These are phyloP conservation scores for Prionailurus bengalensis DNA, from an alignment of 2,113 vertebrate species.

Conservation along the genomic window DNA sequence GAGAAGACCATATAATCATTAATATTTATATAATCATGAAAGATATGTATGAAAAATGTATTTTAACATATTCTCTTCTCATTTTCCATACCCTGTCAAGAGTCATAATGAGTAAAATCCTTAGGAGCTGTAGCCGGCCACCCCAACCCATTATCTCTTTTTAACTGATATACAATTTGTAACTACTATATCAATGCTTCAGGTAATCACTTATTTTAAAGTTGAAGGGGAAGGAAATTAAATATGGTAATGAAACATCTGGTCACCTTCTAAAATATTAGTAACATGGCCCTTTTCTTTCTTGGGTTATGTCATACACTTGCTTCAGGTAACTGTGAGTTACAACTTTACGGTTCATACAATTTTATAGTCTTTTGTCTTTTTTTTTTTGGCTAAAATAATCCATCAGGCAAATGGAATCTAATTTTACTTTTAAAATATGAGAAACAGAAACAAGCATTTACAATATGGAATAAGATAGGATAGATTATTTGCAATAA, in stretches of 20 bases:
- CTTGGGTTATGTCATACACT: not conserved
- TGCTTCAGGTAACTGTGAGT: not conserved
- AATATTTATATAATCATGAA: slow-evolving; percentile 45
- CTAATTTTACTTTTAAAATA: not conserved
- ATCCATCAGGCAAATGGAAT: not conserved
- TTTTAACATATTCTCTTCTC: slow-evolving; percentile 12
- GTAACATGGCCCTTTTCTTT: not conserved
- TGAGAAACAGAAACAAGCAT: not conserved
- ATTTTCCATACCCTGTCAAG: slow-evolving; percentile 34
- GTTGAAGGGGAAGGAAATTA: slow-evolving; percentile 35
- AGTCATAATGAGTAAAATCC: not conserved
- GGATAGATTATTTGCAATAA: not conserved
- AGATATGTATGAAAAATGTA: slow-evolving; percentile 11
- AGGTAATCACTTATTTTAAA: slow-evolving; percentile 46
- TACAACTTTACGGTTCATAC: not conserved
- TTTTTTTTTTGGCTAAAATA: not conserved
- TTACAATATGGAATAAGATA: not conserved
- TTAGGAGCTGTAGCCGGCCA: not conserved
- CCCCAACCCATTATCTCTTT: not conserved
- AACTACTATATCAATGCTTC: not conserved
- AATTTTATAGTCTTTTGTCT: not conserved
- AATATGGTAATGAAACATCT: not conserved
- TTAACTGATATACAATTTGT: not conserved
- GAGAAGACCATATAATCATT: not conserved
- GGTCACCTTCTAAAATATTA: slow-evolving; percentile 15